phyloP scores from a whole-genome alignment of 2,797 vertebrate genomes.

The Esox masquinongy region DNA sequence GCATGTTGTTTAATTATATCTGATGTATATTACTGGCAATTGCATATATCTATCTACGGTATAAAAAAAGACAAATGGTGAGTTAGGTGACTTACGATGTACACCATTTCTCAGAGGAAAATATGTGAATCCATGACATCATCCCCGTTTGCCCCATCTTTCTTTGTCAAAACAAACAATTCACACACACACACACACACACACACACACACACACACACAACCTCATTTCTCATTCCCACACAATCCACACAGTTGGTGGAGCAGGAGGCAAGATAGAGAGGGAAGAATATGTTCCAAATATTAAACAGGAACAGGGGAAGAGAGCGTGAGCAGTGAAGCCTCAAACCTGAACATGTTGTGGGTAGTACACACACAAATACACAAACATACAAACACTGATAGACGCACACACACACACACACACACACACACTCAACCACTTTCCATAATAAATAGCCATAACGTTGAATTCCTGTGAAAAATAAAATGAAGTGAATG shows the following conservation, averaged over 20 bases:
- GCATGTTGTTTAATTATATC: not conserved
- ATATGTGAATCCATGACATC: not conserved
- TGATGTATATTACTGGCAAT: not conserved
- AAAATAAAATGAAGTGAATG: not conserved
- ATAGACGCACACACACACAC: not conserved
- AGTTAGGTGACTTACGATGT: not conserved
- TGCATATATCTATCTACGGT: not conserved
- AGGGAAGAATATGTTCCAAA: not conserved
- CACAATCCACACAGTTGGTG: constrained; percentile 1
- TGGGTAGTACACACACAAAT: not conserved
- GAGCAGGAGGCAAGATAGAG: not conserved
- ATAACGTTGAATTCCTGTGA: not conserved
- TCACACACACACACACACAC: not conserved
- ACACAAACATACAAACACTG: not conserved
- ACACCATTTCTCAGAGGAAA: not conserved
- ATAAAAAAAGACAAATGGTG: not conserved
- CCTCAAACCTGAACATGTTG: constrained; percentile 3
- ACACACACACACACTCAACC: not conserved
- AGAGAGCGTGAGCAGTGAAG: not conserved
- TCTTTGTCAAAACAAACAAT: constrained; percentile 2
- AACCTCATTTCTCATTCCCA: not conserved
- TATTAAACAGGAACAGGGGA: not conserved
- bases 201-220: not conserved
- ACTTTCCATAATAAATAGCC: not conserved
- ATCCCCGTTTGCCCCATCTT: not conserved